phyloP scores from a whole-genome alignment of 1,140 invertebrate species.

The Macrocentrus cingulum region DNA sequence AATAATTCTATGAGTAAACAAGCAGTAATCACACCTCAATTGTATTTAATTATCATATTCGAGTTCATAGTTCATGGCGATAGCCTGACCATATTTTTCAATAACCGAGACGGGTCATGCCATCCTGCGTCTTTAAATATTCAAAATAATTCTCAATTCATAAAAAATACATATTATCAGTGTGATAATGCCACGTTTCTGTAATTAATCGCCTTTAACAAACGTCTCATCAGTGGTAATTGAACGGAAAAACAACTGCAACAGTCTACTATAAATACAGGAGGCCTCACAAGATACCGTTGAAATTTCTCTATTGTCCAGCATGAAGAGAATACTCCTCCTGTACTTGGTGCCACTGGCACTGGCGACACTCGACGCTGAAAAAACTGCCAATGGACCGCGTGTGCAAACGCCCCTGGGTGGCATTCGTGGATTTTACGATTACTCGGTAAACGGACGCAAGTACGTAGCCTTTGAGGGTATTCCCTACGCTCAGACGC shows the following conservation, averaged over 20 bases:
- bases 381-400: slow-evolving; percentile 27
- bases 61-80: not conserved
- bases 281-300: not conserved
- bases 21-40: not conserved
- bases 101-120: not conserved
- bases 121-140: not conserved
- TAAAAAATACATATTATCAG: too few species aligned
- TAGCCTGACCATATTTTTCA: not conserved
- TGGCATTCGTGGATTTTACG: slow-evolving; percentile 45
- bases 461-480: slow-evolving; percentile 62
- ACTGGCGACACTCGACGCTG: slow-evolving; percentile 20
- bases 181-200: too few species aligned
- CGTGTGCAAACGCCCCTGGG: slow-evolving; percentile 43
- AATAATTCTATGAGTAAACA: slow-evolving; percentile 5
- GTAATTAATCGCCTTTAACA: too few species aligned
- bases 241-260: not conserved
- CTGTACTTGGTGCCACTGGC: slow-evolving; percentile 26
- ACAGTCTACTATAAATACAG: slow-evolving; percentile 8
- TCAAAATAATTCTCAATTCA: too few species aligned
- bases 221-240: too few species aligned
- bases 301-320: not conserved
- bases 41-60: too few species aligned
- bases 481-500: slow-evolving; percentile 66
- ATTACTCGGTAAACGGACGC: slow-evolving; percentile 44
- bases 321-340: slow-evolving; percentile 28